These are phyloP conservation scores for Agrypnia vestita DNA, from an alignment of 1,140 invertebrate genomes.

Conservation along the genomic window DNA sequence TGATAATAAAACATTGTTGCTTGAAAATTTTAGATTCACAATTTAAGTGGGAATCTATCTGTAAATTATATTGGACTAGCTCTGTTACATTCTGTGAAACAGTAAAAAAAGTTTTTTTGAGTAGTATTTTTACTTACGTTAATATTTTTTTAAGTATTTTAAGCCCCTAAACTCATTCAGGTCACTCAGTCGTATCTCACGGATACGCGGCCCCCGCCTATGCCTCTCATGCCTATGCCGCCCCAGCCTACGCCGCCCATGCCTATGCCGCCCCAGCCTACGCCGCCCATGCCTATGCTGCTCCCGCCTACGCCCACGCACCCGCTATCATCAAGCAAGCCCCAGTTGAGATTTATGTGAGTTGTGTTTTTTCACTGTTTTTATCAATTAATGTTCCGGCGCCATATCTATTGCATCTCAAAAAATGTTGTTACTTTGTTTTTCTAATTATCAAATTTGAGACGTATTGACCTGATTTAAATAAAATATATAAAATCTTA, in stretches of 20 bases:
- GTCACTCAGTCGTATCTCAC: conserved; percentile 50
- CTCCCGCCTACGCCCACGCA: conserved; percentile 47
- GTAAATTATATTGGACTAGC: too few species aligned
- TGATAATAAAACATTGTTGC: too few species aligned
- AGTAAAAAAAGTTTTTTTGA: too few species aligned
- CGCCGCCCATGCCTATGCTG: conserved; percentile 50
- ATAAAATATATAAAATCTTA: too few species aligned
- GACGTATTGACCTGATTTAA: too few species aligned
- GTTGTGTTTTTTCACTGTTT: neutral
- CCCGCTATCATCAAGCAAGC: conserved; percentile 55
- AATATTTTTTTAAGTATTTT: too few species aligned
- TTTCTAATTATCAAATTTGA: too few species aligned
- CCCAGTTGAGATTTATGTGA: conserved; percentile 59
- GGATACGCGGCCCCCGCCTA: conserved; percentile 34
- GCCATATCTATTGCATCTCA: neutral
- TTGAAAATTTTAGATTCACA: too few species aligned
- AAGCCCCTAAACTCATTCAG: conserved; percentile 2
- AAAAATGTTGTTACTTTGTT: too few species aligned
- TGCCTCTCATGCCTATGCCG: conserved; percentile 32
- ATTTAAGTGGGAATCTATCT: too few species aligned
- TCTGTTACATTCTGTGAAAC: too few species aligned
- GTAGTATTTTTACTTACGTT: too few species aligned
- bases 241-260: conserved; percentile 43
- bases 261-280: conserved; percentile 50
- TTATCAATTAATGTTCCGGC: neutral